These are phyloP conservation scores for Stigmatopora argus DNA, from an alignment of 2,113 vertebrate species.

Conservation along the genomic window DNA sequence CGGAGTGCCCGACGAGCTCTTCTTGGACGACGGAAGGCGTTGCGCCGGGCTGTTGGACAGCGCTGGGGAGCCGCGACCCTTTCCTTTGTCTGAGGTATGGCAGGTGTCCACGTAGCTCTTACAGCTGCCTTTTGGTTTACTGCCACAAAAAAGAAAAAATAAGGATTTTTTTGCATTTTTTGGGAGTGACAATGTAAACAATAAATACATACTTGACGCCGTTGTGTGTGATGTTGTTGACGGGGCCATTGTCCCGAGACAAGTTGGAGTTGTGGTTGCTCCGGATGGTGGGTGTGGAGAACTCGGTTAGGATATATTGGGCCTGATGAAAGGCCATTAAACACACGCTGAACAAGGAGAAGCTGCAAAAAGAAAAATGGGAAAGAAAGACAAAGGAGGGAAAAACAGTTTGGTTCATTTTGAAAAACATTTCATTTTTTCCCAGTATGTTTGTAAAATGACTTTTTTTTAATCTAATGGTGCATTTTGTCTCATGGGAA, in stretches of 20 bases:
- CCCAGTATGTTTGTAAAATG: no score
- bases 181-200: neutral
- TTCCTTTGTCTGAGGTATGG: conserved; percentile 85
- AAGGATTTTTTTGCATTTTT: neutral
- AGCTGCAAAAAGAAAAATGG: conserved; percentile 58
- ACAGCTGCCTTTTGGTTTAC: conserved; percentile 81
- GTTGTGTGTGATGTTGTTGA: conserved; percentile 75
- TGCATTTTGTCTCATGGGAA: no score
- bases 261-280: conserved; percentile 74
- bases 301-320: conserved; percentile 89
- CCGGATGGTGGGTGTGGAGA: conserved; percentile 79
- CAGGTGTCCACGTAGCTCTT: conserved; percentile 86
- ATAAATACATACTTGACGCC: conserved; percentile 76
- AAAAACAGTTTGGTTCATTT: neutral
- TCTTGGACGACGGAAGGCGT: conserved; percentile 80
- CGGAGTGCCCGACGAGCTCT: conserved; percentile 70
- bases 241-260: conserved; percentile 66
- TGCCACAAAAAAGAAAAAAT: conserved; percentile 27
- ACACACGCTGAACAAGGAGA: conserved; percentile 89
- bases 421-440: no score
- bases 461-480: no score
- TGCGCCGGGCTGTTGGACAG: conserved; percentile 68
- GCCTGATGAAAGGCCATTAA: conserved; percentile 94
- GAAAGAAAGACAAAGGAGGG: neutral
- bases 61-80: conserved; percentile 86